Evolutionary conservation across 2,797 vertebrate genomes (phyloP).

Genomic region (Anguilla megastoma): DNA sequence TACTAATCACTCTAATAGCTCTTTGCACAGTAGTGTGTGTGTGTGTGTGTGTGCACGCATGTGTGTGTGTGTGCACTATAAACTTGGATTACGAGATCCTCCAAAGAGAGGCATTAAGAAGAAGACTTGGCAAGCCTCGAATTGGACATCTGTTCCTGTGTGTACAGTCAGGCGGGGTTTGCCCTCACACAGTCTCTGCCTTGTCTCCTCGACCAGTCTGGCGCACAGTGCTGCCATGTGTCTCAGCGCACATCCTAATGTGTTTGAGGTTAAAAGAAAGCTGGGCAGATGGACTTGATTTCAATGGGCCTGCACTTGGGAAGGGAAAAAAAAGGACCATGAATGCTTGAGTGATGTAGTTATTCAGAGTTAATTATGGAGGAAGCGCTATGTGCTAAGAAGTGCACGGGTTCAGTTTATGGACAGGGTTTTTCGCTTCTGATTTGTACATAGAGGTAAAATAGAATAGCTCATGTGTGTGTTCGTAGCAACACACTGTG

Average conservation of each 20-base stretch:
- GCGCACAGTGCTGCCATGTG: constrained; percentile 59
- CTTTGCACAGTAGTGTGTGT: not conserved
- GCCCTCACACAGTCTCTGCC: constrained; percentile 47
- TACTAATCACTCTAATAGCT: not conserved
- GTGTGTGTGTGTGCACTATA: not conserved
- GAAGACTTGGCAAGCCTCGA: constrained; percentile 57
- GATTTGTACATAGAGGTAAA: not conserved
- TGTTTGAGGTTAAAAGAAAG: constrained; percentile 15
- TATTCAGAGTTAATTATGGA: constrained; percentile 9
- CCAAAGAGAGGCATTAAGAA: not conserved
- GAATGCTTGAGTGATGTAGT: not conserved
- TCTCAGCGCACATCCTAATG: constrained; percentile 43
- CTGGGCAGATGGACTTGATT: constrained; percentile 13
- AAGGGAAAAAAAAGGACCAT: not conserved
- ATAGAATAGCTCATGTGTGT: not conserved
- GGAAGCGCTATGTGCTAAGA: not conserved
- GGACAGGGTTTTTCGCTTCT: not conserved
- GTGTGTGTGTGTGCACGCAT: constrained; percentile 10
- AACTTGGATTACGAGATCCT: constrained; percentile 23
- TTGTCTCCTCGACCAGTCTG: constrained; percentile 46
- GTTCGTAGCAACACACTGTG: not conserved
- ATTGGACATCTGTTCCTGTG: constrained; percentile 66
- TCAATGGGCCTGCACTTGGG: not conserved
- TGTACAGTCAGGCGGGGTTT: constrained; percentile 63
- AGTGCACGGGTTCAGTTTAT: not conserved